phyloP scores from a whole-genome alignment of 1,140 invertebrate species.

The Atta texana region DNA sequence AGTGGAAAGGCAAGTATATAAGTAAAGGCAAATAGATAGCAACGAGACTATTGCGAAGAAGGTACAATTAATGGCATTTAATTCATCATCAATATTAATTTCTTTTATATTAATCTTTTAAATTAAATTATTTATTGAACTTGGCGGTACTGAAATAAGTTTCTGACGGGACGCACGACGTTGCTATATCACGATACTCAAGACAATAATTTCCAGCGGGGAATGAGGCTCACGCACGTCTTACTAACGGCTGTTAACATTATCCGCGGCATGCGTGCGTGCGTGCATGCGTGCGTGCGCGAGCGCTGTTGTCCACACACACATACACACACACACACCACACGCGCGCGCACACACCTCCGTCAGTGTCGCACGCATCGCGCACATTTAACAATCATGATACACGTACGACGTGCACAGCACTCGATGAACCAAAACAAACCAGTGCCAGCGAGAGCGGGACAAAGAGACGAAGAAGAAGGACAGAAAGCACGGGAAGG shows the following conservation, averaged over 20 bases:
- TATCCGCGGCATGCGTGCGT: slow-evolving; percentile 55
- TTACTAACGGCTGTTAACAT: slow-evolving; percentile 73
- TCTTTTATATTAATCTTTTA: neutral
- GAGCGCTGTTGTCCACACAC: slow-evolving; percentile 39
- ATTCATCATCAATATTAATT: slow-evolving; percentile 45
- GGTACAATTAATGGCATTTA: slow-evolving; percentile 18
- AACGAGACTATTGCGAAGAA: neutral
- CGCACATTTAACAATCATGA: slow-evolving; percentile 66
- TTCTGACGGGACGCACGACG: slow-evolving; percentile 15
- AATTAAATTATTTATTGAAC: slow-evolving; percentile 8
- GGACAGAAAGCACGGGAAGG: slow-evolving; percentile 17
- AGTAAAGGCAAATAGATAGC: slow-evolving; percentile 45
- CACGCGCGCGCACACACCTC: neutral
- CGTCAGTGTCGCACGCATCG: slow-evolving; percentile 65
- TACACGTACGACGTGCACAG: slow-evolving; percentile 68
- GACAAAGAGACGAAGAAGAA: slow-evolving; percentile 63
- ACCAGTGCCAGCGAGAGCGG: slow-evolving; percentile 69
- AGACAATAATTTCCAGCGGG: slow-evolving; percentile 57
- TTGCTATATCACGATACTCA: slow-evolving; percentile 30
- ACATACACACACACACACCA: slow-evolving; percentile 17
- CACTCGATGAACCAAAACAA: slow-evolving; percentile 78
- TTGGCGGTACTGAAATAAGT: neutral
- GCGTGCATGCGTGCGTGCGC: slow-evolving; percentile 38
- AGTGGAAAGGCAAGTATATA: slow-evolving; percentile 19
- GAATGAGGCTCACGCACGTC: slow-evolving; percentile 51